A percentile compares a stretch with the other conserved stretches of the same genome.
These are phyloP conservation scores for Amphipoea lucens DNA, from an alignment of 2,888 invertebrate species.

Conservation along the genomic window DNA sequence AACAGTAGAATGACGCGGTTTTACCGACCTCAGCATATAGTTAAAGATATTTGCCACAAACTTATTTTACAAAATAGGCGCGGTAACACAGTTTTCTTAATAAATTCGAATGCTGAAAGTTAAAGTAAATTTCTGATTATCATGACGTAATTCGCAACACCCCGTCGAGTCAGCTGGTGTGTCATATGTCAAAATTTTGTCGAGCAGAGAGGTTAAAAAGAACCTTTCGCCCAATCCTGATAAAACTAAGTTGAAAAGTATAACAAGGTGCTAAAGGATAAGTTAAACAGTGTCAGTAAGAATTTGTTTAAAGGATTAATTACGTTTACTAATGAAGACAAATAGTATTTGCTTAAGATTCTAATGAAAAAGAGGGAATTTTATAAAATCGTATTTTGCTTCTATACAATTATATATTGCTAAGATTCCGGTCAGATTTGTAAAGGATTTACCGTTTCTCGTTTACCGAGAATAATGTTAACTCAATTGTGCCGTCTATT, in stretches of 20 bases:
- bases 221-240: constrained; percentile 42
- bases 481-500: not conserved
- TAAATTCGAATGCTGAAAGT: too few relatives aligned
- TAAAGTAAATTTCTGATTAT: too few relatives aligned
- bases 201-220: too few relatives aligned
- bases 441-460: not conserved
- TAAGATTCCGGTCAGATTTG: constrained; percentile 2
- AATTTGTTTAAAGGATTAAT: constrained; percentile 64
- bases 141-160: too few relatives aligned
- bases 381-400: constrained; percentile 22
- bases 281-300: constrained; percentile 63
- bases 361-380: constrained; percentile 31
- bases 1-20: too few relatives aligned
- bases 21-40: too few relatives aligned
- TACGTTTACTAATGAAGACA: constrained; percentile 64
- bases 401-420: constrained; percentile 1
- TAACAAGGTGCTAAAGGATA: constrained; percentile 58
- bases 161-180: too few relatives aligned
- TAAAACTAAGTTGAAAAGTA: constrained; percentile 57
- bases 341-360: constrained; percentile 60
- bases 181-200: too few relatives aligned
- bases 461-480: not conserved
- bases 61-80: too few relatives aligned
- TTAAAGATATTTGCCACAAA: too few relatives aligned
- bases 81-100: too few relatives aligned